phyloP scores from a whole-genome alignment of 2,113 vertebrate genomes.

The Leptocoma aspasia region DNA sequence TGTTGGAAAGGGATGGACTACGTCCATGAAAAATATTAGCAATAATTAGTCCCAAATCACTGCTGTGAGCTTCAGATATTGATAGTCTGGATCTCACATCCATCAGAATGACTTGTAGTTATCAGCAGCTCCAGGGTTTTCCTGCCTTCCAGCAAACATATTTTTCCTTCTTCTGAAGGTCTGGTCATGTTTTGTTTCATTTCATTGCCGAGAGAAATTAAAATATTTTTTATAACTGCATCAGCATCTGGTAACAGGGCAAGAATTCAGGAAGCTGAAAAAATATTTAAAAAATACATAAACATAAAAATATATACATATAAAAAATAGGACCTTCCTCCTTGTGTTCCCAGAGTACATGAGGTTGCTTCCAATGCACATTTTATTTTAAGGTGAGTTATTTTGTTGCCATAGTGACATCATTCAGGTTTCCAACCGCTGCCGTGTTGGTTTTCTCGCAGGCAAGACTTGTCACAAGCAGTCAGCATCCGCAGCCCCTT shows the following conservation, averaged over 20 bases:
- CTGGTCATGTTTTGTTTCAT: neutral
- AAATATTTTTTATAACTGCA: neutral
- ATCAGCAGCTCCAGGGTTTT: neutral
- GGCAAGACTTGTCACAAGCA: neutral
- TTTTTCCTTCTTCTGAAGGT: neutral
- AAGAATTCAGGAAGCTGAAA: neutral
- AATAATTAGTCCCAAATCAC: neutral
- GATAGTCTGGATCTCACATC: neutral
- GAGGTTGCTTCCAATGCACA: neutral
- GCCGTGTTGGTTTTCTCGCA: neutral
- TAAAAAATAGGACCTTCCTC: neutral
- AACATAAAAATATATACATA: neutral
- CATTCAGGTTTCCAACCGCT: neutral
- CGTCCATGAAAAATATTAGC: neutral
- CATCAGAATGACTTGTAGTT: neutral
- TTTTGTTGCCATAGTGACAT: constrained; percentile 51
- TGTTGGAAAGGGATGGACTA: neutral
- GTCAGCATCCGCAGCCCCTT: neutral
- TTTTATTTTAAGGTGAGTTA: constrained; percentile 44
- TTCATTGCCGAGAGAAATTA: neutral
- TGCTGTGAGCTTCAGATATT: neutral
- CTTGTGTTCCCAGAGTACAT: neutral
- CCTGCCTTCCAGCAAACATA: neutral
- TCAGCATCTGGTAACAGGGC: neutral
- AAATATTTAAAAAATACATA: neutral